These are phyloP conservation scores for Paramormyrops kingsleyae DNA, from an alignment of 2,113 vertebrate species.

Conservation along the genomic window DNA sequence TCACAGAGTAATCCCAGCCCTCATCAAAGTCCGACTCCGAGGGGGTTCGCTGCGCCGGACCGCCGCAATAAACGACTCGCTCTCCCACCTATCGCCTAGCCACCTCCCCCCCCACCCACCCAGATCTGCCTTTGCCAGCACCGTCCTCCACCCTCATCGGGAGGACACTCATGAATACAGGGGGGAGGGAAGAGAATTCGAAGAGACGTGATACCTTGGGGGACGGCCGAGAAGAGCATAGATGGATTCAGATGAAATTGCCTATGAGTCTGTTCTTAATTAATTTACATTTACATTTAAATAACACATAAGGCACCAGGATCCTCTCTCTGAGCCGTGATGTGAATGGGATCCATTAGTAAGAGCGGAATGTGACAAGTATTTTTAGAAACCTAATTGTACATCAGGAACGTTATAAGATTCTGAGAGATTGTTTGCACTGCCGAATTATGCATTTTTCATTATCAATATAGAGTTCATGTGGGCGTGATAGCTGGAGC, in stretches of 20 bases:
- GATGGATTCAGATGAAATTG: neutral
- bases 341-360: constrained; percentile 2
- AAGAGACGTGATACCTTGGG: constrained; percentile 48
- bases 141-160: neutral
- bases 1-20: constrained; percentile 42
- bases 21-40: constrained; percentile 62
- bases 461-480: constrained; percentile 38
- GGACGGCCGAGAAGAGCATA: constrained; percentile 31
- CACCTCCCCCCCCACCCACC: constrained; percentile 16
- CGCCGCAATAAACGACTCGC: constrained; percentile 61
- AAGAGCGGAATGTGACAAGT: constrained; percentile 3
- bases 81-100: constrained; percentile 63
- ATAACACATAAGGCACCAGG: constrained; percentile 6
- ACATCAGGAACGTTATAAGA: constrained; percentile 8
- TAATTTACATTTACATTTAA: constrained; percentile 22
- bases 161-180: constrained; percentile 55
- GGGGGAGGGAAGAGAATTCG: constrained; percentile 49
- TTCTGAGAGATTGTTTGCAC: constrained; percentile 23
- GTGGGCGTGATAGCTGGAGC: constrained; percentile 20
- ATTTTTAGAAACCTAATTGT: constrained; percentile 6
- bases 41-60: constrained; percentile 53
- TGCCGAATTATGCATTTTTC: constrained; percentile 24
- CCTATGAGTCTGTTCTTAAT: constrained; percentile 15
- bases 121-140: neutral
- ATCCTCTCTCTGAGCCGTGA: neutral